Evolutionary conservation across 2,888 invertebrate species (phyloP).

Genomic region (Lagria hirta): DNA sequence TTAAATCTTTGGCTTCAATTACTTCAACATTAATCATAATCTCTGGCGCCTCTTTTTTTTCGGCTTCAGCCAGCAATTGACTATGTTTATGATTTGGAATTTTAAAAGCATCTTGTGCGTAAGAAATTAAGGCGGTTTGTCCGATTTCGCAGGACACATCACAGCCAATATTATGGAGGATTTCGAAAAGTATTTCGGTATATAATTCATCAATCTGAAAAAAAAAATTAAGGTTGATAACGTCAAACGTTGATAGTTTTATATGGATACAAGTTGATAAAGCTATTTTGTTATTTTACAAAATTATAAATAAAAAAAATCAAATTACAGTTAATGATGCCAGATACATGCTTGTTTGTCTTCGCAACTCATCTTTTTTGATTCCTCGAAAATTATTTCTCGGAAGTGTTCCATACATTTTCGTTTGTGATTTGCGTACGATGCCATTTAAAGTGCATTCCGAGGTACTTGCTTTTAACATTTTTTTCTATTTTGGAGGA

Average conservation of each 20-base stretch:
- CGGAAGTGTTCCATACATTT: slow-evolving; percentile 53
- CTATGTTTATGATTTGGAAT: slow-evolving; percentile 75
- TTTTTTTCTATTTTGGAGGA: slow-evolving; percentile 28
- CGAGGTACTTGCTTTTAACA: slow-evolving; percentile 40
- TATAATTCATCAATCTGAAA: slow-evolving; percentile 83
- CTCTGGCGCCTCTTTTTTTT: slow-evolving; percentile 80
- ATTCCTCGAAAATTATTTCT: slow-evolving; percentile 75
- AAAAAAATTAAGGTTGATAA: too few species aligned
- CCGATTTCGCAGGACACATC: slow-evolving; percentile 72
- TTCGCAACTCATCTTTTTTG: slow-evolving; percentile 72
- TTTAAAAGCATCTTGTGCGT: slow-evolving; percentile 80
- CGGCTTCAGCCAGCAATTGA: slow-evolving; percentile 69
- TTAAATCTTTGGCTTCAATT: slow-evolving; percentile 81
- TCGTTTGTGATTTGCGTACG: slow-evolving; percentile 17
- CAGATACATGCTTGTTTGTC: slow-evolving; percentile 72
- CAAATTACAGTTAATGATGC: slow-evolving; percentile 81
- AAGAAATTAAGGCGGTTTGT: slow-evolving; percentile 68
- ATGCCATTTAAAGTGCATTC: slow-evolving; percentile 37
- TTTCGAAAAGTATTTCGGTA: slow-evolving; percentile 79
- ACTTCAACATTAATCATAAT: slow-evolving; percentile 82
- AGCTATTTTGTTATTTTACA: slow-evolving; percentile 1
- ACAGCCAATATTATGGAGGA: slow-evolving; percentile 81
- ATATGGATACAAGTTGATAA: not conserved
- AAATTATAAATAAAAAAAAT: slow-evolving; percentile 12
- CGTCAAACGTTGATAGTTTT: slow-evolving; percentile 2